These are phyloP conservation scores for Lumbricus terrestris DNA, from an alignment of 2,888 invertebrate species.

Conservation along the genomic window DNA sequence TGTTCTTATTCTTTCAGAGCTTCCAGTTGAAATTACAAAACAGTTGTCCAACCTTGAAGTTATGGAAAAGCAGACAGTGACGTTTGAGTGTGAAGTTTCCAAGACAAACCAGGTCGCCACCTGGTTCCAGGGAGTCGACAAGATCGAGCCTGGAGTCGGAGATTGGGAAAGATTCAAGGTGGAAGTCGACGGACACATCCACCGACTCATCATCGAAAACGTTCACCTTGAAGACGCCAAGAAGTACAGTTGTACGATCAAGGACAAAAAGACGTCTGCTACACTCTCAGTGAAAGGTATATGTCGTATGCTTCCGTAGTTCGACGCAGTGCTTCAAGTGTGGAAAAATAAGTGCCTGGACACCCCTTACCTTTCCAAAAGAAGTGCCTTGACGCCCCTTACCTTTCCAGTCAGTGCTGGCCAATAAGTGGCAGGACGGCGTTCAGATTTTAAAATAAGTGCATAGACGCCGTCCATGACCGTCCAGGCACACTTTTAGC, in stretches of 20 bases:
- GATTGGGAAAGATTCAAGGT: slow-evolving; percentile 31
- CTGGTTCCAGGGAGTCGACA: slow-evolving; percentile 81
- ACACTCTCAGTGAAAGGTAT: slow-evolving; percentile 50
- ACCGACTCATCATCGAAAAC: slow-evolving; percentile 48
- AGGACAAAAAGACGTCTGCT: slow-evolving; percentile 49
- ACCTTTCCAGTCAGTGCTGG: too few relatives aligned
- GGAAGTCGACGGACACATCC: slow-evolving; percentile 44
- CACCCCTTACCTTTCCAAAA: too few relatives aligned
- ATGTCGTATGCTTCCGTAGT: too few relatives aligned
- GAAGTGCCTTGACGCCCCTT: too few relatives aligned
- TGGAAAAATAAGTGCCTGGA: too few relatives aligned
- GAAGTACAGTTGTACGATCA: slow-evolving; percentile 42
- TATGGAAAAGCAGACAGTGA: slow-evolving; percentile 47
- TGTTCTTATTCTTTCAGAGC: slow-evolving; percentile 44
- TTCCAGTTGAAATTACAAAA: slow-evolving; percentile 50
- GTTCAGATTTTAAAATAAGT: too few relatives aligned
- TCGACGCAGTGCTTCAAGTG: too few relatives aligned
- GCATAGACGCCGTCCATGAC: too few relatives aligned
- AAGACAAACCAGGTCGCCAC: slow-evolving; percentile 74
- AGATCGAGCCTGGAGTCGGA: slow-evolving; percentile 49
- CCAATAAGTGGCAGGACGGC: too few relatives aligned
- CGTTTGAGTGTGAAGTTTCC: slow-evolving; percentile 77
- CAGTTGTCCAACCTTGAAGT: slow-evolving; percentile 50
- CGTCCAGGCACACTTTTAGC: too few relatives aligned
- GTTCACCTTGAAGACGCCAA: slow-evolving; percentile 31